Base-by-base conservation (phyloP, 2,888 invertebrate species). In the Pteria penguin region DNA sequence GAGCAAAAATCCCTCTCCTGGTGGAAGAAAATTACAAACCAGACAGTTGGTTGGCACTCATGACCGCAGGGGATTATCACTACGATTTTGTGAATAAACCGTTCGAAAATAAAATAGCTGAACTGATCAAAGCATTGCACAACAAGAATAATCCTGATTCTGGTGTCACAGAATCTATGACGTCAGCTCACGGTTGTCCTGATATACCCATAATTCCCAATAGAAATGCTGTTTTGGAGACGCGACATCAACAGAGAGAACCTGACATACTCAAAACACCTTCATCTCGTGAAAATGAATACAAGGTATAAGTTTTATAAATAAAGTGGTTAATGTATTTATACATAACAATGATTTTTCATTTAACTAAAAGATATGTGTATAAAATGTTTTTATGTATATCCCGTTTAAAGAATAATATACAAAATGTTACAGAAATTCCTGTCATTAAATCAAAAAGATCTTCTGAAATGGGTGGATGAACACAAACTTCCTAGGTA, bases 11-110 rank as follows among this genome's bases (percentile, higher is more conserved):
- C 11, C 72, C 72, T 24, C 29, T 72, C 1, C 33, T 65, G 5
- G 72, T 72, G n/a, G 72, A 72, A 1, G 33, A 55, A 3, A 55
- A 29, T 4, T 72, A 66, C 29, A 31, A n/a, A 36, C 31, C 72
- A n/a, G 72, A 72, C 22, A 62, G 72, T 2, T 72, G 72, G 72
- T 62, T 72, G 8, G 72, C 58, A 27, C n/a, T 72, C 2, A 72
- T 72, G 72, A 72, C 65, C 5, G 72, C 72, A 3, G 72, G 72
- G 4, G 58, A 57, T 11, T 72, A 65, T n/a, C 58, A 58, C 14
- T 72, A 72, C 22, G 72, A 72, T 29, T 72, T 72, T n/a, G 65
- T 57, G 2, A 57, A 45, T 1, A 72, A 72, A 65, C 45, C 65
- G 8, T 72, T 72, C 26, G 65, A 72, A 29, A 32, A 4, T 11